Evolutionary conservation across 1,140 invertebrate species (phyloP), one percentile per base, ranked within the genome.

Genomic region (Drosophila bocki): DNA sequence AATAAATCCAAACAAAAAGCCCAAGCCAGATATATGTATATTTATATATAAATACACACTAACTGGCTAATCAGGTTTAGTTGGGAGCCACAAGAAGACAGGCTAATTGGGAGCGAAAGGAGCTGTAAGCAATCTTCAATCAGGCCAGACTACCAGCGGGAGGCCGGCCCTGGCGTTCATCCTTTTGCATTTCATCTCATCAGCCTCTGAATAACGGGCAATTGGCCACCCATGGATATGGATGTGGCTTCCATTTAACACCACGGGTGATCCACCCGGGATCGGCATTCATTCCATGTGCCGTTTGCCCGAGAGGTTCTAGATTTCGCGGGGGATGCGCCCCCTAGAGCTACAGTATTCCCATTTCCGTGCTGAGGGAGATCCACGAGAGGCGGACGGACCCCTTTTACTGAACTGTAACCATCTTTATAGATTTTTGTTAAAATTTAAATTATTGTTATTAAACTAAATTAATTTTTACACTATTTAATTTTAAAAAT

Each of bases 141-240:
- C 69, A 72, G 67, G 44, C 69, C 51, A 72, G 69, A 58, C 69
- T 15, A 45, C 22, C 69, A 50, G 68, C 67, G 37, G 68, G 69
- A 41, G 19, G 65, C 35, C 33, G 12, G 22, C 22, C 12, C 6
- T 19, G 19, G 5, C 35, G 7, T 26, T 6, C 57, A 17, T 17
- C 22, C 58, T 15, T 26, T 26, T 47, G 44, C 44, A 22, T 5
- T 12, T 6, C 11, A 13, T 15, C 26, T 29, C 39, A 42, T 32
- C 42, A 22, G 1, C 7, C 58, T 26, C 33, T 77, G 76, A 78
- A 78, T 78, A 32, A n/a, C 29, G n/a, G 6, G 45, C 69, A 78
- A 70, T 78, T 78, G 75, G 39, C 58, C 53, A 0, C 74, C 74
- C 54, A 22, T 17, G 33, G 15, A 53, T 7, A 41, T 42, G 61